A percentile compares a stretch with the other conserved stretches of the same genome.
Conservation (phyloP, 2,888 invertebrate genomes). For the Drymonia ruficornis region DNA sequence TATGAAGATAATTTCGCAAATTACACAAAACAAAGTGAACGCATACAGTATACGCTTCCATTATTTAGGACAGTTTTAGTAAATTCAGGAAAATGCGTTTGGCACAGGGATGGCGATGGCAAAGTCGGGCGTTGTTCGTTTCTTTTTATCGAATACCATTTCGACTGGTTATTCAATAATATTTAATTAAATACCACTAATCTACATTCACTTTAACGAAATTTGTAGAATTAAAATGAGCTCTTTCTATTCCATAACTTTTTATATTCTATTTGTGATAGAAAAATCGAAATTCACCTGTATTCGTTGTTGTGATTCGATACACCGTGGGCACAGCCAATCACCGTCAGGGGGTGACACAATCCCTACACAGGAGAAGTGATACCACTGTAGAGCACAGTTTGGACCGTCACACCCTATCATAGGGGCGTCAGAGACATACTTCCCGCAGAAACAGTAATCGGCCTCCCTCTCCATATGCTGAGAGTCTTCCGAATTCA, state of each 20-base stretch:
- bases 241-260: background rate
- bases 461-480: slow-evolving; percentile 41
- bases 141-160: slow-evolving; percentile 21
- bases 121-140: slow-evolving; percentile 1
- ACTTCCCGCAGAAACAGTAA: slow-evolving; percentile 61
- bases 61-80: slow-evolving; percentile 3
- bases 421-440: slow-evolving; percentile 53
- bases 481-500: slow-evolving; percentile 26
- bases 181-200: slow-evolving; percentile 15
- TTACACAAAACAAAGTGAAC: background rate
- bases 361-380: slow-evolving; percentile 65
- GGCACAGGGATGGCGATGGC: background rate
- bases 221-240: background rate
- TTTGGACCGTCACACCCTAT: slow-evolving; percentile 64
- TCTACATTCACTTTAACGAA: background rate
- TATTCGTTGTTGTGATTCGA: slow-evolving; percentile 22
- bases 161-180: slow-evolving; percentile 22
- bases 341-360: slow-evolving; percentile 56
- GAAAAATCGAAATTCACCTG: slow-evolving; percentile 30
- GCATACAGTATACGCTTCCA: background rate
- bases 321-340: slow-evolving; percentile 64
- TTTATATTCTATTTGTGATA: slow-evolving; percentile 4
- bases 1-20: slow-evolving; percentile 8
- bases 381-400: slow-evolving; percentile 64
- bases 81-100: slow-evolving; percentile 1